Conservation (phyloP, 2,888 invertebrate species). For the Limnephilus lunatus region DNA sequence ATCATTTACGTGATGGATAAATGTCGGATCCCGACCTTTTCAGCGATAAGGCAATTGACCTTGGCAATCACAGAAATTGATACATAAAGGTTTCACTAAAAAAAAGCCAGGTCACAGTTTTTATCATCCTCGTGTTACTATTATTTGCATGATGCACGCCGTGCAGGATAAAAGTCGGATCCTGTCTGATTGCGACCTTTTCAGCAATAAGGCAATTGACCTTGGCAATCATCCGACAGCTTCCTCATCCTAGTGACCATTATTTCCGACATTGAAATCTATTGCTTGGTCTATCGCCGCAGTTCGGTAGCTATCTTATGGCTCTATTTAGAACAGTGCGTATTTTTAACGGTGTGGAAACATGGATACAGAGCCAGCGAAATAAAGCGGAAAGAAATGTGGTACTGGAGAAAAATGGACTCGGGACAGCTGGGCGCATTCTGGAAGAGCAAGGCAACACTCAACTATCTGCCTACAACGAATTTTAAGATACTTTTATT, state of each 20-base stretch:
- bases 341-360: too few species aligned
- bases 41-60: not conserved
- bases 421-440: too few species aligned
- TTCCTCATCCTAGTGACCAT: constrained; percentile 19
- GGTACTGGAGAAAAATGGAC: too few species aligned
- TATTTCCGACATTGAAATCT: constrained; percentile 13
- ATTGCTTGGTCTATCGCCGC: not conserved
- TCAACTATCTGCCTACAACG: too few species aligned
- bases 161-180: not conserved
- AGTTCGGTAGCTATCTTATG: not conserved
- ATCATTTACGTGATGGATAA: not conserved
- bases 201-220: constrained; percentile 4
- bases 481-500: too few species aligned
- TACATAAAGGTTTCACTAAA: too few species aligned
- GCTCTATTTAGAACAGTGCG: not conserved
- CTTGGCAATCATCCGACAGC: constrained; percentile 24
- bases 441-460: too few species aligned
- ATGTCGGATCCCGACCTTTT: not conserved
- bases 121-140: not conserved
- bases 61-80: not conserved
- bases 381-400: too few species aligned
- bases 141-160: not conserved
- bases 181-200: not conserved
- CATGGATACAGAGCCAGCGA: too few species aligned
- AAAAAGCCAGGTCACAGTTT: too few species aligned